Evolutionary conservation across 2,797 vertebrate species (phyloP), one percentile per base, ranked within the genome.

Genomic region (Clarias platycephalus): DNA sequence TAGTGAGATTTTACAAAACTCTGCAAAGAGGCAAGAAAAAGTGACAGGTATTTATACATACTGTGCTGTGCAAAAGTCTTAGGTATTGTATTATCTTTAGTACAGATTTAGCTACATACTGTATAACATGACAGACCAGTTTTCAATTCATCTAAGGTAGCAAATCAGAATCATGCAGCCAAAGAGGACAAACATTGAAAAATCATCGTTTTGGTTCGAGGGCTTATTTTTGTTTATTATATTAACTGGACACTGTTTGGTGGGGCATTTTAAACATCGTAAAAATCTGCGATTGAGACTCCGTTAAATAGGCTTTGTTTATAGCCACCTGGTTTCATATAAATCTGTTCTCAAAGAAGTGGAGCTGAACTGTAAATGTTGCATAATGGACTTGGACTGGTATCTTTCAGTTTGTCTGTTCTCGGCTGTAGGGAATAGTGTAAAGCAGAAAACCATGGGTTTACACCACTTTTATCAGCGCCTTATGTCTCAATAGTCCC

Each of bases 251-350:
- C 26, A 5, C 13, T 80, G 40, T 64, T 62, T 31, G 62, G 24
- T 31, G 78, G 40, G 40, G 16, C 24, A 3, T 28, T 66, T 66
- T 80, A 53, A 80, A 57, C 60, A 53, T 66, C 53, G 40, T 80
- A 80, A 80, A 80, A 9, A 4, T 40, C 37, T 79, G 57, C 1
- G 3, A 44, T 63, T 28, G n/a, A 72, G 77, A n/a, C 72, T 91
- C 26, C 49, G 90, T 87, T 90, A 90, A 90, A 89, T 87, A 85
- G 83, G 89, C 92, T 91, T 89, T 88, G 91, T 91, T 90, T 89
- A 90, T 88, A 89, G 89, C 55, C 63, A 68, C 49, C 64, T 71
- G 55, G 55, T 60, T 78, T 79, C 37, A 24, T 55, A 49, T 34
- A 37, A 58, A 9, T 80, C 78, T 66, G 62, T 80, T 66, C 62